These are phyloP conservation scores for Galagoides demidoff DNA, from an alignment of 2,797 vertebrate species.

Conservation along the genomic window DNA sequence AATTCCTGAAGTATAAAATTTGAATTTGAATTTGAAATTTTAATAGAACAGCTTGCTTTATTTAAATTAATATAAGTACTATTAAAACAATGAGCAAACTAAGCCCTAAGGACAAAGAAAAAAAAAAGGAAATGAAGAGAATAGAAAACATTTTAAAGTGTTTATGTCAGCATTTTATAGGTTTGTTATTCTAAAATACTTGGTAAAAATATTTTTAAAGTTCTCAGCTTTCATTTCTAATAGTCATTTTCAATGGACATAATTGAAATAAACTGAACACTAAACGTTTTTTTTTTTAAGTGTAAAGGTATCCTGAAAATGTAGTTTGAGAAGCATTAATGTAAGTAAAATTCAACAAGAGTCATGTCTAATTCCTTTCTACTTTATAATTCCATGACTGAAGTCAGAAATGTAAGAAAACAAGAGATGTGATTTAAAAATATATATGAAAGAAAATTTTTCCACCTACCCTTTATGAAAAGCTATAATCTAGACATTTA, in stretches of 20 bases:
- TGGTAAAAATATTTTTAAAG: neutral
- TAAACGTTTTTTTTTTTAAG: neutral
- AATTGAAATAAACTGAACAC: neutral
- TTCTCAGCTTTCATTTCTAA: neutral
- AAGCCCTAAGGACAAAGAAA: neutral
- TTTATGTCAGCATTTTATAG: neutral
- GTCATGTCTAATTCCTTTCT: neutral
- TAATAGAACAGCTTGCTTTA: neutral
- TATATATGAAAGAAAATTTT: neutral
- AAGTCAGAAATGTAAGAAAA: neutral
- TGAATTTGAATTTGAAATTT: conserved; percentile 30
- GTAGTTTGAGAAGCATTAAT: neutral
- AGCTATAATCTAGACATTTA: neutral
- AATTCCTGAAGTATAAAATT: neutral
- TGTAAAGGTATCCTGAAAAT: neutral
- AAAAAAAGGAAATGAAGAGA: neutral
- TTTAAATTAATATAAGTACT: neutral
- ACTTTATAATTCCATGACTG: neutral
- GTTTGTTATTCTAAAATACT: neutral
- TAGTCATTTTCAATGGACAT: neutral
- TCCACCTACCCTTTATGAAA: neutral
- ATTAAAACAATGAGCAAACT: conserved; percentile 54
- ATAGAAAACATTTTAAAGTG: conserved; percentile 32
- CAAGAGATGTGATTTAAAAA: neutral
- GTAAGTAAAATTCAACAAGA: neutral